phyloP scores from a whole-genome alignment of 2,113 vertebrate genomes.

The Melanostigma gelatinosum region DNA sequence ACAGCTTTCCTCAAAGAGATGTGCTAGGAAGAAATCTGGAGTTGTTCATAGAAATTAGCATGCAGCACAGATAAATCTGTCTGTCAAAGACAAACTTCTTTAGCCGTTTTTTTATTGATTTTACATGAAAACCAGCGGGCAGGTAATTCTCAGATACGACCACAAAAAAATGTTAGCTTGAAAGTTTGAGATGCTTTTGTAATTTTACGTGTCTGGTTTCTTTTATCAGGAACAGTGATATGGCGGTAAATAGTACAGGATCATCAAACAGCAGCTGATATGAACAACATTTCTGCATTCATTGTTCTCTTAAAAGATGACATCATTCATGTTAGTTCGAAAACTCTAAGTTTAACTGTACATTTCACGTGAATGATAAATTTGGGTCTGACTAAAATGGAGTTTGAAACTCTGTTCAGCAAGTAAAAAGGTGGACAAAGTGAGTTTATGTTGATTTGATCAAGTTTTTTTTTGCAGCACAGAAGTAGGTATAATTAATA shows the following conservation, averaged over 20 bases:
- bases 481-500: neutral
- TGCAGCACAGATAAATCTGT: no score
- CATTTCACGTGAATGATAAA: neutral
- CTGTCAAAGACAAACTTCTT: neutral
- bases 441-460: neutral
- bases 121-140: neutral
- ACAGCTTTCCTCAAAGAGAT: neutral
- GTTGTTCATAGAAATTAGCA: neutral
- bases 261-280: neutral
- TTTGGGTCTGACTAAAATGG: neutral
- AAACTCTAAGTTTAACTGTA: neutral
- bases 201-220: neutral
- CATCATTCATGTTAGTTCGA: neutral
- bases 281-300: no score
- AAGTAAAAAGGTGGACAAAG: neutral
- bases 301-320: neutral
- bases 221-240: neutral
- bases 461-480: neutral
- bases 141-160: neutral
- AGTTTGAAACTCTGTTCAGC: neutral
- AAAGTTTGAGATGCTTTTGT: no score
- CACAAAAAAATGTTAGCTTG: neutral
- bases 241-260: neutral
- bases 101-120: neutral
- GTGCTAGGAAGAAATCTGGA: neutral